Base-by-base conservation (phyloP, 2,113 vertebrate genomes). In the Nestor notabilis region DNA sequence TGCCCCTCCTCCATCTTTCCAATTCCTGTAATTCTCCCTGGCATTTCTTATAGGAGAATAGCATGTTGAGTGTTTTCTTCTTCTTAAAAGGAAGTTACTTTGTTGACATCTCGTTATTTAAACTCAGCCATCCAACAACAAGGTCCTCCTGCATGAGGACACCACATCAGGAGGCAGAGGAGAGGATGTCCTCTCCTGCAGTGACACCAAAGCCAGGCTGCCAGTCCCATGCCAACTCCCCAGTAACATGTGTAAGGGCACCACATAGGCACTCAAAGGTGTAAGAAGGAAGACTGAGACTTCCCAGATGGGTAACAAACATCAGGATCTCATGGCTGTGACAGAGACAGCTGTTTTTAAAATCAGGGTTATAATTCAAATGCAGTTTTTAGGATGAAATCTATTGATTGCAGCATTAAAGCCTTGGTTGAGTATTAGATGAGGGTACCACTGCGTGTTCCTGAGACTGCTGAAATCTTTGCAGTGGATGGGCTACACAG, bases 181-280 rank as follows among this genome's bases (percentile, higher is more conserved):
- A 53, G 29, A 49, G 19, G 31, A 74, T 17, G 17, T 64, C 16
- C 35, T 44, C 8, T 81, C 17, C 69, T 33, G 27, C n/a, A 23
- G 33, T 12, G 2, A 4, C 25, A 76, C 17, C 21, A 41, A 69
- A 82, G 10, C 28, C 5, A 10, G 19, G 24, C 53, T 85, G 23
- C 66, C 2, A 4, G 39, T 53, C 28, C 68, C 68, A 37, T 1
- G 7, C 14, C 8, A 10, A 44, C 53, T 61, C 21, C n/a, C 39
- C 47, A 17, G 8, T 29, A 37, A 55, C 0, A 0, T 35, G 17
- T 13, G 1, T 1, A 33, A 37, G 24, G 33, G 18, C 33, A 49
- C 33, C 29, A 13, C 31, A 10, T 20, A 19, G 1, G 0, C 16
- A 41, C 63, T 72, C 12, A 18, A 50, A 85, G 33, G 68, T 0